Conservation (phyloP, 2,113 vertebrate genomes). For the Henicopernis longicauda region DNA sequence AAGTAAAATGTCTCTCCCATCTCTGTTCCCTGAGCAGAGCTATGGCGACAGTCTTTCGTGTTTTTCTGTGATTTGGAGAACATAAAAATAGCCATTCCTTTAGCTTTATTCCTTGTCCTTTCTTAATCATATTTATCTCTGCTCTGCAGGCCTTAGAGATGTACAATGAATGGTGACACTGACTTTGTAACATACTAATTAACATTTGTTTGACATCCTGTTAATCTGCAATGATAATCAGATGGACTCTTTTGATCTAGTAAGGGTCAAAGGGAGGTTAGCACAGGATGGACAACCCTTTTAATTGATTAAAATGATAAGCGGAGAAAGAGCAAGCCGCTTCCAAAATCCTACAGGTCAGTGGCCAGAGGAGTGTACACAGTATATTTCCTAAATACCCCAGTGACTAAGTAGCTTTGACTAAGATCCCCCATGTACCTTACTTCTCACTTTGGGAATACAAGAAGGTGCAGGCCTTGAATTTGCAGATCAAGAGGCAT, state of each 20-base stretch:
- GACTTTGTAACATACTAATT: constrained; percentile 12
- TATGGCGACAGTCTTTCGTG: neutral
- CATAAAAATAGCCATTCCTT: neutral
- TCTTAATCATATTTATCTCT: neutral
- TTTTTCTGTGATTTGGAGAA: neutral
- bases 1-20: neutral
- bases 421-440: neutral
- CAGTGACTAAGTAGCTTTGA: neutral
- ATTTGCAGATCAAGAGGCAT: neutral
- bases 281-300: neutral
- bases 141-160: neutral
- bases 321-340: neutral
- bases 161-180: neutral
- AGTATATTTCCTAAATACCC: neutral
- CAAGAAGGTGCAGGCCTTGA: neutral
- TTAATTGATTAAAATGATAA: constrained; percentile 57
- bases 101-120: neutral
- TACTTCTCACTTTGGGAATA: neutral
- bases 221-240: constrained; percentile 13
- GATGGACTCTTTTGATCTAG: neutral
- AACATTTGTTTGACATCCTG: neutral
- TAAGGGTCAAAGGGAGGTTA: constrained; percentile 18
- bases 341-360: neutral
- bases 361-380: neutral
- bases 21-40: neutral